Evolutionary conservation across 2,888 invertebrate species (phyloP).

Genomic region (Serrognathus titanus): DNA sequence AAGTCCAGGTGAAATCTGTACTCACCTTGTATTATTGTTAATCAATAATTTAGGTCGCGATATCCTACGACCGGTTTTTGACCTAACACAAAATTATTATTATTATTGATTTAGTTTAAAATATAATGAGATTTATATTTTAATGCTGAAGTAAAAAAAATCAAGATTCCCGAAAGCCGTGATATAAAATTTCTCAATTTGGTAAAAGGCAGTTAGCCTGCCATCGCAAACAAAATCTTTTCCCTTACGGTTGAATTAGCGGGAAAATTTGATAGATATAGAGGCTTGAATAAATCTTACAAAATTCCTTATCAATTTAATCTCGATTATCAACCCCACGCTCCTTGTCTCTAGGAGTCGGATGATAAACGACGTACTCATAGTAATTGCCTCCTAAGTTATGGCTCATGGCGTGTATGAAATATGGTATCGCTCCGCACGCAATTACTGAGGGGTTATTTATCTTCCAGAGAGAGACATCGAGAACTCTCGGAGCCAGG

Average conservation of each 20-base stretch:
- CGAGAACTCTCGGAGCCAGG: constrained; percentile 14
- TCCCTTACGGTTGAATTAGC: constrained; percentile 8
- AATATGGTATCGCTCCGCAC: constrained; percentile 58
- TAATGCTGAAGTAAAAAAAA: too few relatives aligned
- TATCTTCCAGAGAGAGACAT: constrained; percentile 44
- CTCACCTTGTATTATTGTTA: too few relatives aligned
- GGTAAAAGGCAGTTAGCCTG: too few relatives aligned
- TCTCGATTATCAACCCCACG: constrained; percentile 43
- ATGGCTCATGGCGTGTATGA: constrained; percentile 57
- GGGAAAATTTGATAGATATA: constrained; percentile 23
- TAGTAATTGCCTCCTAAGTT: constrained; percentile 60
- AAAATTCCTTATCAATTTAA: constrained; percentile 46
- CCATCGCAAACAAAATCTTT: not conserved
- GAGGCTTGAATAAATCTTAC: constrained; percentile 32
- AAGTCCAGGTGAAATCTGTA: too few relatives aligned
- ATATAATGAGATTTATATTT: too few relatives aligned
- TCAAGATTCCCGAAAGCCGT: too few relatives aligned
- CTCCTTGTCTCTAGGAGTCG: constrained; percentile 36
- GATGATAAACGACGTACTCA: constrained; percentile 60
- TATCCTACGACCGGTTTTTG: too few relatives aligned
- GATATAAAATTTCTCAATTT: too few relatives aligned
- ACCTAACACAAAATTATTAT: too few relatives aligned
- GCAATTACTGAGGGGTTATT: constrained; percentile 57
- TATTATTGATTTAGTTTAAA: too few relatives aligned
- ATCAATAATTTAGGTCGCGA: too few relatives aligned